Conservation (phyloP, 2,888 invertebrate genomes). For the Lacanobia oleracea region DNA sequence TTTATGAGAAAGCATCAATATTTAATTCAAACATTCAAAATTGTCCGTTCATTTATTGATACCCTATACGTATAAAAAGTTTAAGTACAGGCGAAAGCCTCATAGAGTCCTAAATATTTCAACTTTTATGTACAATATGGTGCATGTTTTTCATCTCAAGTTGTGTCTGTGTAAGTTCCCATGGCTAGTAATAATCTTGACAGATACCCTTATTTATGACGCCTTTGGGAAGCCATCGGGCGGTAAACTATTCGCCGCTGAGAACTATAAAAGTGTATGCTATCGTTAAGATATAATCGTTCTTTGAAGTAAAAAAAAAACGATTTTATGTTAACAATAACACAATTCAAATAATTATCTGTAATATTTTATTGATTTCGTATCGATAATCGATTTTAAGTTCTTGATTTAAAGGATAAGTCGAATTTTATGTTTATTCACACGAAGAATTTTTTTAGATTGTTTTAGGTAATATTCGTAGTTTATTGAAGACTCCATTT, state of each 20-base stretch:
- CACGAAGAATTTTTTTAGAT: no score
- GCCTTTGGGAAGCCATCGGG: constrained; percentile 5
- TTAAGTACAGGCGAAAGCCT: no score
- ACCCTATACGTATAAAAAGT: no score
- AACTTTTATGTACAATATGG: not conserved
- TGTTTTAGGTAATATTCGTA: not conserved
- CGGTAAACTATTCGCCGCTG: not conserved
- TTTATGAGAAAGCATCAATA: no score
- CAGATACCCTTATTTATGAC: constrained; percentile 15
- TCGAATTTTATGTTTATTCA: no score
- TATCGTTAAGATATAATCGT: no score
- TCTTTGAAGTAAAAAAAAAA: not conserved
- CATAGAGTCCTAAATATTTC: no score
- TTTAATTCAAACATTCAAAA: no score
- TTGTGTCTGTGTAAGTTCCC: not conserved
- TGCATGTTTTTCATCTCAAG: not conserved
- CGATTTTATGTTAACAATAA: not conserved
- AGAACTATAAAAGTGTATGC: constrained; percentile 3
- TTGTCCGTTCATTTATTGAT: no score
- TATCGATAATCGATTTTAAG: not conserved
- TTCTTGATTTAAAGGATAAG: not conserved
- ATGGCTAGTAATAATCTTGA: constrained; percentile 24
- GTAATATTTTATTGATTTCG: no score
- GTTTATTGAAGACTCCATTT: no score
- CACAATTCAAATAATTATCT: no score